A percentile compares a stretch with the other conserved stretches of the same genome.
phyloP scores from a whole-genome alignment of 2,888 invertebrate species.

The Synergus gifuensis region DNA sequence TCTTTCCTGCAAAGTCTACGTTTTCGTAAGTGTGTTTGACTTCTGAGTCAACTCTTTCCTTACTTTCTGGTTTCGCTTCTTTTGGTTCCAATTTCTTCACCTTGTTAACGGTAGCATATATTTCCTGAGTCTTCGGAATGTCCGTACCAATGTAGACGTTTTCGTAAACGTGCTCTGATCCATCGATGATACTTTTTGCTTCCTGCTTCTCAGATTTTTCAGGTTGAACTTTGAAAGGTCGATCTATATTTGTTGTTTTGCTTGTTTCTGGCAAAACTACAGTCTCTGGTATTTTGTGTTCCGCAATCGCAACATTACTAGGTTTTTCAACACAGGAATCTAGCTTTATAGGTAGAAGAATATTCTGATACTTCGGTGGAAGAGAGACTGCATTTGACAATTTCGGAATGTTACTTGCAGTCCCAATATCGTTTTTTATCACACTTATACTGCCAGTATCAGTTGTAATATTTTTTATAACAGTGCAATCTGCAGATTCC shows the following conservation, averaged over 20 bases:
- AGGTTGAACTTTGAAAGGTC: slow-evolving; percentile 3
- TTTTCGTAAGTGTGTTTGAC: slow-evolving; percentile 65
- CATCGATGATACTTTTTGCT: slow-evolving; percentile 54
- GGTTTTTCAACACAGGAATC: slow-evolving; percentile 51
- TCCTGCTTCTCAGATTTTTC: slow-evolving; percentile 47
- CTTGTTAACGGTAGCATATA: slow-evolving; percentile 49
- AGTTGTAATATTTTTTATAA: slow-evolving; percentile 42
- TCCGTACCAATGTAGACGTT: slow-evolving; percentile 67
- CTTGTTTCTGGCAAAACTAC: slow-evolving; percentile 32
- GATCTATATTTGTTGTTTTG: slow-evolving; percentile 22
- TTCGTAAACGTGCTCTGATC: slow-evolving; percentile 66
- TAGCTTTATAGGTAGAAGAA: slow-evolving; percentile 65
- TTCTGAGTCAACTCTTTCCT: slow-evolving; percentile 41
- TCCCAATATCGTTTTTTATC: slow-evolving; percentile 34
- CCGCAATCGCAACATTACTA: slow-evolving; percentile 14
- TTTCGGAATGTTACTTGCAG: slow-evolving; percentile 20
- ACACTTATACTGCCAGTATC: slow-evolving; percentile 41
- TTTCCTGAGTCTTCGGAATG: slow-evolving; percentile 59
- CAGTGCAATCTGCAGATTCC: slow-evolving; percentile 39
- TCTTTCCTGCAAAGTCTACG: slow-evolving; percentile 59
- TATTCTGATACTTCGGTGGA: slow-evolving; percentile 68
- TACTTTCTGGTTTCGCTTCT: slow-evolving; percentile 42
- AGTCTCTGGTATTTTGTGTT: slow-evolving; percentile 16
- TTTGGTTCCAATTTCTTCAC: slow-evolving; percentile 47
- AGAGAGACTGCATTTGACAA: slow-evolving; percentile 44